These are phyloP conservation scores for Pseudomugil tenellus DNA, from an alignment of 2,797 vertebrate genomes.

Conservation along the genomic window DNA sequence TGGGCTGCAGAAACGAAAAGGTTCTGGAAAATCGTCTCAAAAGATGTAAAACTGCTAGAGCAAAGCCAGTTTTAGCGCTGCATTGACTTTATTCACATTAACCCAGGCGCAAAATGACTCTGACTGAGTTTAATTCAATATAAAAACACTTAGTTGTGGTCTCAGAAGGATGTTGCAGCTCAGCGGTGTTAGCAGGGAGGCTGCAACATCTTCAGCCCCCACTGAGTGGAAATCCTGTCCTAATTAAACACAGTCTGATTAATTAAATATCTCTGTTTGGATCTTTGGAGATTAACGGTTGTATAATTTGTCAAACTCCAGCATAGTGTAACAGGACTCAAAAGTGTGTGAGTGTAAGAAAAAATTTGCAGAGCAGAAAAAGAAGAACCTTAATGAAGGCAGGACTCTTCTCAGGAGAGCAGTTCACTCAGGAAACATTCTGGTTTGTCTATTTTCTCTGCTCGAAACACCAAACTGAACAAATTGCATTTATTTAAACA, in stretches of 20 bases:
- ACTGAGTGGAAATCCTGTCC: constrained; percentile 12
- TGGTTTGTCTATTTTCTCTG: background rate
- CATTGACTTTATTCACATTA: constrained; percentile 40
- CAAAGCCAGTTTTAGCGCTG: constrained; percentile 35
- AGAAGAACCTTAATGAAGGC: background rate
- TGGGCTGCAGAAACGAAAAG: constrained; percentile 24
- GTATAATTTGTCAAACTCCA: background rate
- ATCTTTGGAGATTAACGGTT: constrained; percentile 2
- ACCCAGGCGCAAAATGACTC: constrained; percentile 34
- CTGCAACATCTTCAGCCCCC: constrained; percentile 3
- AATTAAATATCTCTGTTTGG: constrained; percentile 20
- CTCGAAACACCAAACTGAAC: background rate
- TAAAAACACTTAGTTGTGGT: constrained; percentile 39
- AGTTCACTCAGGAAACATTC: background rate
- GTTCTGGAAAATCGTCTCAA: constrained; percentile 41
- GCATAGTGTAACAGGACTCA: background rate
- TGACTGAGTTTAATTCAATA: constrained; percentile 38
- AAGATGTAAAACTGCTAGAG: constrained; percentile 34
- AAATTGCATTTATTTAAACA: background rate
- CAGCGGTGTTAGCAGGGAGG: constrained; percentile 1
- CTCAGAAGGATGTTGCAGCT: constrained; percentile 11
- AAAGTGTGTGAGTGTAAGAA: background rate
- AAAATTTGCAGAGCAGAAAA: background rate
- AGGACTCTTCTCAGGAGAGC: background rate
- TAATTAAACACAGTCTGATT: constrained; percentile 36